Percentiles rank a stretch among this genome's conserved stretches.
These are phyloP conservation scores for Halesus radiatus DNA, from an alignment of 1,140 invertebrate genomes.

Conservation along the genomic window DNA sequence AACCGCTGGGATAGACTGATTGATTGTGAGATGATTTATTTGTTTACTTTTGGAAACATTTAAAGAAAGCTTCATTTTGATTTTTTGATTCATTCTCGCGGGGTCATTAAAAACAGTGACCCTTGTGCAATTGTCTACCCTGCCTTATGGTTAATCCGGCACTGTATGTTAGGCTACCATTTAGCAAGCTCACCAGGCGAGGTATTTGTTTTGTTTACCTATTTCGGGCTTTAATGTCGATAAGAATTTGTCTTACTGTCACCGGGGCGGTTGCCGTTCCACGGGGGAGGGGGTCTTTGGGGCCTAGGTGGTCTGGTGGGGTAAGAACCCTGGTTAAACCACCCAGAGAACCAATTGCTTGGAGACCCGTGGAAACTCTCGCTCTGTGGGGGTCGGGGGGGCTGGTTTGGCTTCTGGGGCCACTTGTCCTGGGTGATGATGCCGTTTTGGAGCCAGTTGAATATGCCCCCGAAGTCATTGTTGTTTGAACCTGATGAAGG, in stretches of 20 bases:
- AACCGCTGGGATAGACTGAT: too few relatives aligned
- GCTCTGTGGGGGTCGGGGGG: conserved; percentile 22
- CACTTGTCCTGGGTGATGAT: conserved; percentile 38
- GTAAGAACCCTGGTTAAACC: conserved; percentile 36
- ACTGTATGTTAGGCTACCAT: neutral
- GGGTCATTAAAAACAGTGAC: too few relatives aligned
- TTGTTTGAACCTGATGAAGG: neutral
- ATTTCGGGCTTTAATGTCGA: conserved; percentile 29
- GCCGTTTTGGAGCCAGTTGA: conserved; percentile 43
- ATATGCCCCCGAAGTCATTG: conserved; percentile 33
- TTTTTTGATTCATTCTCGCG: too few relatives aligned
- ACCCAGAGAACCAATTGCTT: conserved; percentile 45
- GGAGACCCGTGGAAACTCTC: neutral
- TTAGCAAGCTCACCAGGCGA: neutral
- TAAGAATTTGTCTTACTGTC: conserved; percentile 29
- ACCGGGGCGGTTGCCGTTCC: conserved; percentile 20
- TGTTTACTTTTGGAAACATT: too few relatives aligned
- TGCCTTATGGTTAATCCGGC: neutral
- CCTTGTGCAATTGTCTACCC: neutral
- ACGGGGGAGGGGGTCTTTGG: conserved; percentile 36
- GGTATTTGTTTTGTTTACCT: conserved; percentile 10
- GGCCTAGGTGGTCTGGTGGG: conserved; percentile 41
- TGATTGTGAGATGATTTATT: too few relatives aligned
- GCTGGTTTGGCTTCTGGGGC: conserved; percentile 31
- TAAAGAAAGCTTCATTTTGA: too few relatives aligned